A percentile compares a stretch with the other conserved stretches of the same genome.
These are phyloP conservation scores for Mola mola DNA, from an alignment of 2,113 vertebrate genomes.

Conservation along the genomic window DNA sequence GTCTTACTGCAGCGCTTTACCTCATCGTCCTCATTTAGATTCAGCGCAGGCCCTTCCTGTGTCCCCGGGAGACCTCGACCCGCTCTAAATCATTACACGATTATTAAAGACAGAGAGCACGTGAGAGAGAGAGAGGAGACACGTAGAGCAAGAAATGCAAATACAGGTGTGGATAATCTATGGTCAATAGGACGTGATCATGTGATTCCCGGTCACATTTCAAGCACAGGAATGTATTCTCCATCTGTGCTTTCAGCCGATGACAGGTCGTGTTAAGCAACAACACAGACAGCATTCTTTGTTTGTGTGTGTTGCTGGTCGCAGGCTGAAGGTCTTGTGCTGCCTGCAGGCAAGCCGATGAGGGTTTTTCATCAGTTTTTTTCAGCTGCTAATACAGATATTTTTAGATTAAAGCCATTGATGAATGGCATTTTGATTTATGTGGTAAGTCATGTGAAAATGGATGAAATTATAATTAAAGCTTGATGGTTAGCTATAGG, in stretches of 20 bases:
- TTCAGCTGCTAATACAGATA: slow-evolving; percentile 20
- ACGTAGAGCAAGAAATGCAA: slow-evolving; percentile 4
- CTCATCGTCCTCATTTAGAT: slow-evolving; percentile 62
- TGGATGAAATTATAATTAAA: slow-evolving; percentile 1
- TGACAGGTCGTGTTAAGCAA: slow-evolving; percentile 26
- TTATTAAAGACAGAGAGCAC: slow-evolving; percentile 29
- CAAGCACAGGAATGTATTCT: slow-evolving; percentile 23
- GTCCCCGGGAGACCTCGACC: slow-evolving; percentile 51
- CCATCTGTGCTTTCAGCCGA: slow-evolving; percentile 21
- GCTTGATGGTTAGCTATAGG: background rate
- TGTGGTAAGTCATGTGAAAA: slow-evolving; percentile 1
- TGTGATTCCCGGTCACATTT: slow-evolving; percentile 35
- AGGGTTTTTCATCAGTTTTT: slow-evolving; percentile 9
- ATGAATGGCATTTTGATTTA: slow-evolving; percentile 16
- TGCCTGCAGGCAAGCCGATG: slow-evolving; percentile 16
- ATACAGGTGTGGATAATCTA: slow-evolving; percentile 3
- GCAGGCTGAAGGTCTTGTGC: slow-evolving; percentile 33
- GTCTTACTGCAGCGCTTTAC: slow-evolving; percentile 45
- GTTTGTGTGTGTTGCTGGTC: slow-evolving; percentile 15
- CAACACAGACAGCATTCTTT: slow-evolving; percentile 38
- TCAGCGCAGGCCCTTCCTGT: slow-evolving; percentile 37
- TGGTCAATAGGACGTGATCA: slow-evolving; percentile 21
- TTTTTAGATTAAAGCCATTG: slow-evolving; percentile 36
- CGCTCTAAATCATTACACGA: slow-evolving; percentile 42
- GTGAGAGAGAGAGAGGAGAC: background rate